phyloP scores from a whole-genome alignment of 2,888 invertebrate species.

The Unio delphinus region DNA sequence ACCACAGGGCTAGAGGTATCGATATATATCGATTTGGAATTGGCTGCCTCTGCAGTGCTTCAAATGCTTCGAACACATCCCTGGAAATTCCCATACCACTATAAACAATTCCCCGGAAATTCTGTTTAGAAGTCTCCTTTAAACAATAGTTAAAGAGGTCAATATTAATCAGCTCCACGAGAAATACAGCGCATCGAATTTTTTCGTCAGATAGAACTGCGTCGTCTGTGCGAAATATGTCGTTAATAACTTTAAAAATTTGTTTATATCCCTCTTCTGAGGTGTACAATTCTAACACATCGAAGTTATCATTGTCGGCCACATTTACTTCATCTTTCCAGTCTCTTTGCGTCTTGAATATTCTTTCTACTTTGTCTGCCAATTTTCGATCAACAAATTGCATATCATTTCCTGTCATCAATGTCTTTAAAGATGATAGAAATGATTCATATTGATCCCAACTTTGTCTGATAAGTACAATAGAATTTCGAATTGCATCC shows the following conservation, averaged over 20 bases:
- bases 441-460: slow-evolving; percentile 33
- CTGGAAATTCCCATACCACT: slow-evolving; percentile 25
- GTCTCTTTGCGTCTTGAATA: slow-evolving; percentile 19
- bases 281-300: slow-evolving; percentile 28
- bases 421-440: slow-evolving; percentile 15
- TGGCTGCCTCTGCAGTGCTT: slow-evolving; percentile 21
- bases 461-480: slow-evolving; percentile 33
- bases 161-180: slow-evolving; percentile 44
- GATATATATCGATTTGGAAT: slow-evolving; percentile 32
- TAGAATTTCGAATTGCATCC: slow-evolving; percentile 34
- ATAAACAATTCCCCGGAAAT: slow-evolving; percentile 37
- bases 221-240: slow-evolving; percentile 30
- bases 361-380: slow-evolving; percentile 10
- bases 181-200: slow-evolving; percentile 35
- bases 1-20: slow-evolving; percentile 36
- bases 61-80: slow-evolving; percentile 22
- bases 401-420: slow-evolving; percentile 17
- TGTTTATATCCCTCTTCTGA: slow-evolving; percentile 29
- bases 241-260: slow-evolving; percentile 29
- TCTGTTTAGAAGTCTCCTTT: slow-evolving; percentile 16
- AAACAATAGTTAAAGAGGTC: slow-evolving; percentile 43
- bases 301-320: slow-evolving; percentile 10
- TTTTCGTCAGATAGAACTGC: slow-evolving; percentile 22
- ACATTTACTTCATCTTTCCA: slow-evolving; percentile 10
- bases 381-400: slow-evolving; percentile 17